These are phyloP conservation scores for Ceuthmochares aereus DNA, from an alignment of 2,113 vertebrate species.

Conservation along the genomic window DNA sequence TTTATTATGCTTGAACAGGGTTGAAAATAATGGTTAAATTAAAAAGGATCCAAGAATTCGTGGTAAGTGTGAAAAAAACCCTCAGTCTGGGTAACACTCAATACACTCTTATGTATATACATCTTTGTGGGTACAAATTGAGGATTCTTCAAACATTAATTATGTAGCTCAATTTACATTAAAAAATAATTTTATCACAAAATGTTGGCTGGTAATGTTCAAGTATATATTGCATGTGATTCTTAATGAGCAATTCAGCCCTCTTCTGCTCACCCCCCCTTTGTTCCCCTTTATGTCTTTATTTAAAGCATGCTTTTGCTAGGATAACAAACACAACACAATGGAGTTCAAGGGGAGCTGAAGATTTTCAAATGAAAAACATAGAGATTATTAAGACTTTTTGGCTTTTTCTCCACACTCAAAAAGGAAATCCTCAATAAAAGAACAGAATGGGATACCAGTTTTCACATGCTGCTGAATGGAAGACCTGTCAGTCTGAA, in stretches of 20 bases:
- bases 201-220: not conserved
- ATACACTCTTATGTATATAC: not conserved
- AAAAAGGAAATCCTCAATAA: not conserved
- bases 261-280: not conserved
- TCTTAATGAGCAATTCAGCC: not conserved
- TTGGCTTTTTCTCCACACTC: not conserved
- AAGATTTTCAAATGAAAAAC: not conserved
- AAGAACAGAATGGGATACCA: not conserved
- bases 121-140: not conserved
- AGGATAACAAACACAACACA: not conserved
- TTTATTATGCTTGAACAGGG: not conserved
- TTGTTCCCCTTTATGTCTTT: not conserved
- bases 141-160: not conserved
- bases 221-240: not conserved
- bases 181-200: not conserved
- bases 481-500: not conserved
- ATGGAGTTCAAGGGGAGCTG: not conserved
- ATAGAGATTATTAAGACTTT: not conserved
- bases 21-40: not conserved
- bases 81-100: not conserved
- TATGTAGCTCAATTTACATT: not conserved
- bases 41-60: not conserved
- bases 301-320: not conserved
- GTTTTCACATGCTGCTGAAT: not conserved
- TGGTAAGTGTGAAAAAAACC: not conserved